These are phyloP conservation scores for Magallana gigas DNA, from an alignment of 1,140 invertebrate species.

Conservation along the genomic window DNA sequence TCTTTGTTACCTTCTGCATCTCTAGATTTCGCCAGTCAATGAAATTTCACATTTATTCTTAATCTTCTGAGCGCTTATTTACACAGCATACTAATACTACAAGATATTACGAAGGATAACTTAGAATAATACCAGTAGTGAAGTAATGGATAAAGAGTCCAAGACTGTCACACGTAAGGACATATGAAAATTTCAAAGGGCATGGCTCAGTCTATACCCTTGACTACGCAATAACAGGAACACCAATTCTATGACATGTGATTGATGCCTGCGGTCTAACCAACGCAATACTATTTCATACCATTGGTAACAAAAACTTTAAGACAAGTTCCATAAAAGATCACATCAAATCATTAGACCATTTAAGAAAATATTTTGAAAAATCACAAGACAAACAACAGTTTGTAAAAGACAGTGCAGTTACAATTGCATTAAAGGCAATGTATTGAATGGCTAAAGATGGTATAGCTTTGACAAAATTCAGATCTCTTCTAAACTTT, in stretches of 20 bases:
- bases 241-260: background rate
- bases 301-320: background rate
- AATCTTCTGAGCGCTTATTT: too few relatives aligned
- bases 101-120: too few relatives aligned
- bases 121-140: too few relatives aligned
- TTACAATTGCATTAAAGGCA: background rate
- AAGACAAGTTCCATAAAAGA: background rate
- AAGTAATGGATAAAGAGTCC: too few relatives aligned
- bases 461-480: background rate
- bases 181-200: background rate
- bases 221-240: background rate
- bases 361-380: background rate
- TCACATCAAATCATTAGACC: background rate
- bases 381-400: background rate
- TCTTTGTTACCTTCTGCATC: too few relatives aligned
- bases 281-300: background rate
- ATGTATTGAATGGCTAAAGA: conserved; percentile 3
- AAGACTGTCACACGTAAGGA: too few relatives aligned
- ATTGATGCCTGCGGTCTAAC: background rate
- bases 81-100: too few relatives aligned
- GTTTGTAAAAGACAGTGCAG: background rate
- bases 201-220: background rate
- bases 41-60: too few relatives aligned
- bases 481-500: background rate
- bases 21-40: too few relatives aligned